These are phyloP conservation scores for Morinoia aosen DNA, from an alignment of 2,888 invertebrate species.

Conservation along the genomic window DNA sequence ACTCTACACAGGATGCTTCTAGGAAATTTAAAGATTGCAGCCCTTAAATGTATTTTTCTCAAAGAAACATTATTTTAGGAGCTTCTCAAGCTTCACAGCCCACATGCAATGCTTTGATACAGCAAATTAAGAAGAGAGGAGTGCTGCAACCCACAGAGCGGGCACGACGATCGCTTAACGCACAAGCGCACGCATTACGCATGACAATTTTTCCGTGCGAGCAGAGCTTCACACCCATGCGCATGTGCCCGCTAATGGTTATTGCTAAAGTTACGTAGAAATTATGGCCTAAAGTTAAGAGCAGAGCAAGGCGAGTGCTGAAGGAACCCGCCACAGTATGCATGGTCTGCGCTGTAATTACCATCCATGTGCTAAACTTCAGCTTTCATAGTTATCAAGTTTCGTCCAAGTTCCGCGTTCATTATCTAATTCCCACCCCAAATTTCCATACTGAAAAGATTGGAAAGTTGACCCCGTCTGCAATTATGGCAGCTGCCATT, in stretches of 20 bases:
- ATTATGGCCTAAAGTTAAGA: neutral
- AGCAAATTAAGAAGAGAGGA: neutral
- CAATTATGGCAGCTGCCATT: constrained; percentile 9
- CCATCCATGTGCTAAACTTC: constrained; percentile 23
- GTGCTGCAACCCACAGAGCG: neutral
- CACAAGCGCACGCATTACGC: neutral
- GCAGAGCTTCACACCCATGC: neutral
- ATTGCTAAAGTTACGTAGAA: constrained; percentile 22
- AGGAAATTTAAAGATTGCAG: neutral
- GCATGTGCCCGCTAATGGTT: constrained; percentile 29
- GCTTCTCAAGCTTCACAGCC: neutral
- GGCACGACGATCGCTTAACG: neutral
- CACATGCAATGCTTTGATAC: neutral
- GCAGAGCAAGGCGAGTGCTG: neutral
- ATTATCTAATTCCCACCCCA: constrained; percentile 40
- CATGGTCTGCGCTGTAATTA: neutral
- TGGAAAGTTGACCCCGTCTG: constrained; percentile 24
- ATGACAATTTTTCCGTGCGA: neutral
- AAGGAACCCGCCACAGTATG: neutral
- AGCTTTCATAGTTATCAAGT: constrained; percentile 26
- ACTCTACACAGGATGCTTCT: neutral
- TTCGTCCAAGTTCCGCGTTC: constrained; percentile 31
- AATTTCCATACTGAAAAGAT: constrained; percentile 7
- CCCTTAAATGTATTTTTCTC: neutral
- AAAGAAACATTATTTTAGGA: neutral